Evolutionary conservation across 2,113 vertebrate species (phyloP), one percentile per base, ranked within the genome.

Genomic region (Microcebus murinus): DNA sequence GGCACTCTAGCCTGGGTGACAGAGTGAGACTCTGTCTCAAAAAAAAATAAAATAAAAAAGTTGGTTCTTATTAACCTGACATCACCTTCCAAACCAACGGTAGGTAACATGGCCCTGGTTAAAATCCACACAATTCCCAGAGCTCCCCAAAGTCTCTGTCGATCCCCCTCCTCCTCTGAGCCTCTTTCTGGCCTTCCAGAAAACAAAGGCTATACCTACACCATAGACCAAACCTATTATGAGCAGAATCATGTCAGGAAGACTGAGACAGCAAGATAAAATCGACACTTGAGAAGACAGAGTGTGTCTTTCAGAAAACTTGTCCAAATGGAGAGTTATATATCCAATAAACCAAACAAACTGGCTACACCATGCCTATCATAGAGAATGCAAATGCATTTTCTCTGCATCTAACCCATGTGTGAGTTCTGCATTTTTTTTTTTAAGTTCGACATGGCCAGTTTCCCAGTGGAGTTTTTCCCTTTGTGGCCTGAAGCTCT

Each of bases 261-360:
- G 57, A 61, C 20, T 70, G 25, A 68, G 18, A 84, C 84, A 87
- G 21, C 14, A 95, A 90, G 80, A 87, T 86, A 79, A 86, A 97
- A 61, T 12, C 57, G 73, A n/a, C 74, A 55, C 31, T 31, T 81
- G 23, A 86, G 34, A 96, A 83, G 34, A 39, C 67, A 68, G 79
- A 90, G 39, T 68, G 23, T 74, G 31, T 73, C 36, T 74, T 94
- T 92, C 74, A 97, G 81, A 87, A 94, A 95, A 20, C 21, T 23
- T 88, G 48, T 82, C 52, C 94, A 61, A 96, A 63, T 13, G 83
- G 39, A 83, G 15, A 95, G n/a, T 31, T 67, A 12, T 17, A 3
- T 39, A 34, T 61, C 34, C 14, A 71, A 29, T 12, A 68, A 92
- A 77, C 20, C 42, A 45, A 45, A 36, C 0, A 59, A n/a, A 27